Evolutionary conservation across 2,888 invertebrate genomes (phyloP).

Genomic region (Entomobrya proxima): DNA sequence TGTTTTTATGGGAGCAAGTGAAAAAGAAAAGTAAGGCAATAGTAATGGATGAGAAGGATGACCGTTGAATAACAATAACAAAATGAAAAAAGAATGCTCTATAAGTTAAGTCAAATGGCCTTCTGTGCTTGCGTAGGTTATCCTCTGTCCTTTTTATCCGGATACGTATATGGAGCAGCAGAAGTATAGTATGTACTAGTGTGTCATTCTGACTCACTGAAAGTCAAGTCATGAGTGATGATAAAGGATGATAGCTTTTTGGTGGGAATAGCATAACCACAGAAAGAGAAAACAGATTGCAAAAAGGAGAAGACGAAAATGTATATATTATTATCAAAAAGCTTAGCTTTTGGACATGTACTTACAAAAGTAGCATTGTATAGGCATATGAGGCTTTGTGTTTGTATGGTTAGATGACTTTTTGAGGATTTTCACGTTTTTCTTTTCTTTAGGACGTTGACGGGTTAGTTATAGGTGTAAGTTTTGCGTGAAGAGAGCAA

Average conservation of each 20-base stretch:
- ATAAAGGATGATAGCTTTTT: constrained; percentile 19
- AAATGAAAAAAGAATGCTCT: not conserved
- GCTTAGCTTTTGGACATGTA: too few species aligned
- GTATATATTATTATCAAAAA: too few species aligned
- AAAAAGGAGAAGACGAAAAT: too few species aligned
- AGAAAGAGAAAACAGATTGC: not conserved
- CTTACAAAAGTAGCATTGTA: too few species aligned
- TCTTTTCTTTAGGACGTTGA: not conserved
- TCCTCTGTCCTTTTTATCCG: not conserved
- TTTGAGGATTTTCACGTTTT: not conserved
- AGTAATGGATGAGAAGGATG: constrained; percentile 7
- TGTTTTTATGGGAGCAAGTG: not conserved
- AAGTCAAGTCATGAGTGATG: constrained; percentile 22
- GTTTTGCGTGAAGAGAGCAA: not conserved
- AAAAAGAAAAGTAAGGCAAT: not conserved
- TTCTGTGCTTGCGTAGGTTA: not conserved
- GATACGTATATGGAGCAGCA: not conserved
- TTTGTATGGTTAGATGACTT: too few species aligned
- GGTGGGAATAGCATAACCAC: not conserved
- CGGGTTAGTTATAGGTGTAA: not conserved
- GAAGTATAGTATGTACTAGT: not conserved
- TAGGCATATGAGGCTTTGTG: too few species aligned
- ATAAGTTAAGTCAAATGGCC: not conserved
- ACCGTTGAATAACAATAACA: constrained; percentile 29
- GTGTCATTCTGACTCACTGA: not conserved